Base-by-base conservation (phyloP, 64 coral and sea anemone genomes). In the Acropora tenuis region DNA sequence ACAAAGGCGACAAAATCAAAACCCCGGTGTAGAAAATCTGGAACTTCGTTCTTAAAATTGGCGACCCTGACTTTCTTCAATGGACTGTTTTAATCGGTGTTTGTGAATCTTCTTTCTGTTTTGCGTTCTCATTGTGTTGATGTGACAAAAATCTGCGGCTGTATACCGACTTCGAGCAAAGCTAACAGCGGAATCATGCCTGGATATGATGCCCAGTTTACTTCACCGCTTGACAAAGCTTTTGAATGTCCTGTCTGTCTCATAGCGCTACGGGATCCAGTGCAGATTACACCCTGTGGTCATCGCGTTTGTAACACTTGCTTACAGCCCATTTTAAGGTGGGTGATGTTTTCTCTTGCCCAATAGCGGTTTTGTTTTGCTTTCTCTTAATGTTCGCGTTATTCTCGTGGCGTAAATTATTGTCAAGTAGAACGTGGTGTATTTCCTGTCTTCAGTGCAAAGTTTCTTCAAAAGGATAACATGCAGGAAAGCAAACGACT, bases 201-300 rank as follows among this genome's bases (percentile, higher is more conserved):
- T 1, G 97, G 97, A 61, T 96, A 99, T 53, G 97, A 99, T 18
- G 94, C 91, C 8, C 80, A 96, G 47, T 99, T 99, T 49, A 89
- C 88, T 0, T 41, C 73, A 49, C 80, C 88, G 2, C 65, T 99
- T 60, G 97, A 99, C 86, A 99, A 99, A 76, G 93, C 94, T 2
- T 96, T 99, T 47, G 97, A 99, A 45, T 99, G 97, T 69, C 97
- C 97, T 1, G 80, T 99, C 45, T 99, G 97, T 78, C 86, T 95
- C 78, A 94, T 87, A 41, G 97, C 91, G 41, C 86, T 99, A 3
- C 97, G 97, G 41, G 94, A 96, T 19, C 97, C 97, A 3, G 89
- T 99, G 5, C 97, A 99, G 69, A 94, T 99, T 45, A 99, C 97
- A 5, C 97, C 97, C 20, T 99, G 97, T 43, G 97, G 97, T 45